phyloP scores from a whole-genome alignment of 2,888 invertebrate genomes.

The Hymenopus coronatus region DNA sequence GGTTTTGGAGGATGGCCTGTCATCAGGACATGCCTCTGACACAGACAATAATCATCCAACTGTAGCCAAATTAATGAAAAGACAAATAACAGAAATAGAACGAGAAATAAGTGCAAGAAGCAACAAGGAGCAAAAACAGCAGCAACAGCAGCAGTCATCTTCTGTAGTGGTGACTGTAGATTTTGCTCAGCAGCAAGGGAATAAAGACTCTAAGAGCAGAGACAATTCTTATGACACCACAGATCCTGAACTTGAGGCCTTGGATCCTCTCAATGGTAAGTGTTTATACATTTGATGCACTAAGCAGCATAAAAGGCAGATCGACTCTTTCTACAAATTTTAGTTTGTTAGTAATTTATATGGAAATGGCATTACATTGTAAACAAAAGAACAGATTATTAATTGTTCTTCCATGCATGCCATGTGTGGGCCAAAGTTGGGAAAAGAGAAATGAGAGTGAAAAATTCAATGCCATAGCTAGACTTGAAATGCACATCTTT shows the following conservation, averaged over 20 bases:
- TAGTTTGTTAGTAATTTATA: conserved; percentile 1
- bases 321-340: not conserved
- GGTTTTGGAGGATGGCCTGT: conserved; percentile 88
- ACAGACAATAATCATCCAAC: conserved; percentile 84
- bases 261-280: conserved; percentile 66
- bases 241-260: conserved; percentile 63
- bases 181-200: not conserved
- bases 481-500: no score
- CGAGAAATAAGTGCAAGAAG: conserved; percentile 62
- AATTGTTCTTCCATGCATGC: no score
- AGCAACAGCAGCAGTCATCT: not conserved
- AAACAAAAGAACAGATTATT: no score
- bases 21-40: conserved; percentile 91
- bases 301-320: no score
- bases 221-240: conserved; percentile 41
- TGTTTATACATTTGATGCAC: conserved; percentile 12
- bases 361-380: not conserved
- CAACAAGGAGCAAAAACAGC: conserved; percentile 33
- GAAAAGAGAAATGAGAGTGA: no score
- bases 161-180: not conserved
- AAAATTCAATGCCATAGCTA: no score
- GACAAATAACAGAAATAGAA: conserved; percentile 73
- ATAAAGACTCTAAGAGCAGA: conserved; percentile 15
- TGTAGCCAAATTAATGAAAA: conserved; percentile 53
- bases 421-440: no score